phyloP scores from a whole-genome alignment of 2,888 invertebrate species.

The Drosophila imparisetae region DNA sequence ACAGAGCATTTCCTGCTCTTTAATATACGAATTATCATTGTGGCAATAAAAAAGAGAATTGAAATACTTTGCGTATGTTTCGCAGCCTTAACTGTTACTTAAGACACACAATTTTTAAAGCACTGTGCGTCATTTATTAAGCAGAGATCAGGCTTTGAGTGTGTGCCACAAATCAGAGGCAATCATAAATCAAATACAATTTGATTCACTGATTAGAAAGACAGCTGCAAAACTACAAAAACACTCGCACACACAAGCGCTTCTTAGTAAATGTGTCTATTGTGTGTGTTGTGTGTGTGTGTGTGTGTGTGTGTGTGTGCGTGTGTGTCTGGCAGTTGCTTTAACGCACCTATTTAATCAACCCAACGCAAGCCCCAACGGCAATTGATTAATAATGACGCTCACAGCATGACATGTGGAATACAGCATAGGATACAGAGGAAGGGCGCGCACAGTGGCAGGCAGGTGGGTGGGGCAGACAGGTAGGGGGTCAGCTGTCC shows the following conservation, averaged over 20 bases:
- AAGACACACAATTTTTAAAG: constrained; percentile 34
- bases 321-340: constrained; percentile 41
- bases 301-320: constrained; percentile 7
- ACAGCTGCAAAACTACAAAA: constrained; percentile 25
- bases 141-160: constrained; percentile 36
- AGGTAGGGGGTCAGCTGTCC: background rate
- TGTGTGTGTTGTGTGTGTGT: background rate
- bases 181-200: constrained; percentile 71
- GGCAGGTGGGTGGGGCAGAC: background rate
- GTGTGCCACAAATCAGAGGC: constrained; percentile 55
- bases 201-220: constrained; percentile 72
- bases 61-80: background rate
- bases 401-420: constrained; percentile 57
- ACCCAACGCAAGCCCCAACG: constrained; percentile 30
- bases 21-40: constrained; percentile 21
- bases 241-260: background rate
- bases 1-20: constrained; percentile 11
- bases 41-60: constrained; percentile 16
- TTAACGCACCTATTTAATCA: constrained; percentile 73
- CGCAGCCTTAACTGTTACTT: background rate
- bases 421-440: constrained; percentile 1
- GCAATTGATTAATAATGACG: constrained; percentile 69
- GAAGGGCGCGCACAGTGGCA: background rate
- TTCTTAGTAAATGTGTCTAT: background rate
- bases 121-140: constrained; percentile 61